Evolutionary conservation across 1,140 invertebrate species (phyloP), one percentile per base, ranked within the genome.

Genomic region (Zophobas atratus): DNA sequence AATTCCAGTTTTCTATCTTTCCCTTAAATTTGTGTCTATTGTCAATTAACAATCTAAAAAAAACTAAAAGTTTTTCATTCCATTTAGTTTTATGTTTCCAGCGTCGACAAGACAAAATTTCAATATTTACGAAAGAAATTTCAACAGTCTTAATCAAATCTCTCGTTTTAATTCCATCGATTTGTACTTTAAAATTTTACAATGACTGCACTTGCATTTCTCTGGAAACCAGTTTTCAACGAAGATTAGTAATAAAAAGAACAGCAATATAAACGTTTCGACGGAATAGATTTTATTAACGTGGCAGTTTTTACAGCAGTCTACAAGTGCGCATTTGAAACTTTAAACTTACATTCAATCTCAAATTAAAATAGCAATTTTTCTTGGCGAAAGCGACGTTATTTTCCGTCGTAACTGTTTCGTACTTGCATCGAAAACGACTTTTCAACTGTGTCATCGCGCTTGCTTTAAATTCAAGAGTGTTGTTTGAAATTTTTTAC

Each of bases 401-500:
- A 67, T 46, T 67, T 67, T n/a, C 4, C n/a, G n/a, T 38, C 43
- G 60, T 67, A 41, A 43, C 2, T n/a, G 33, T 67, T 67, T 41
- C 36, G 20, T 20, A 20, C 20, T 20, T 67, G 60, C 39, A 43
- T 67, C 5, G 39, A 67, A 67, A 67, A 46, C 60, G 43, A 48
- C 38, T 67, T 43, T 2, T 43, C 60, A 48, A 39, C 36, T 39
- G 60, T 67, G 60, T 67, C 60, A 67, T 67, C 38, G 49, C 53
- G 48, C 77, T 78, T 49, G 73, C 70, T 78, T 78, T 71, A 78
- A 74, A 78, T 78, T 78, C 77, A 78, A 60, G 71, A 74, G 77
- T 60, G 77, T 74, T 78, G 70, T 78, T 78, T n/a, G 77, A 74
- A 63, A 74, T 78, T 78, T 78, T 78, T 78, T 78, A 78, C 77